Evolutionary conservation across 2,797 vertebrate genomes (phyloP).

Genomic region (Melanotaenia trifasciata): DNA sequence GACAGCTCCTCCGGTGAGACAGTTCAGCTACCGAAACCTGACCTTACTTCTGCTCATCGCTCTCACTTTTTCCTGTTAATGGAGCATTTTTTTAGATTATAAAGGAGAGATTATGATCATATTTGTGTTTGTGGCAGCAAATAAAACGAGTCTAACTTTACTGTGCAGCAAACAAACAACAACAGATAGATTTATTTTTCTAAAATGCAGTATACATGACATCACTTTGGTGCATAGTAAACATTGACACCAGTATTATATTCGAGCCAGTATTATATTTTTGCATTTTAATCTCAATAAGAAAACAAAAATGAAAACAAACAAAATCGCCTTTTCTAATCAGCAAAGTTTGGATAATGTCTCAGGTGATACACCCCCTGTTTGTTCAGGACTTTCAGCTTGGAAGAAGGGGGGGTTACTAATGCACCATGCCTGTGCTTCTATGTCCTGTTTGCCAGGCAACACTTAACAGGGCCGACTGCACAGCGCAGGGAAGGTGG

Average conservation of each 20-base stretch:
- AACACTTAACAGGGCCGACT: constrained; percentile 58
- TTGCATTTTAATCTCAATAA: too few species aligned
- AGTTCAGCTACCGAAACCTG: constrained; percentile 18
- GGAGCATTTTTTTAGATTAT: neutral
- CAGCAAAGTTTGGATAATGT: neutral
- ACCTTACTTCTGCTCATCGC: neutral
- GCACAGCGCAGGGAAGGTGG: constrained; percentile 25
- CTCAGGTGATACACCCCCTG: neutral
- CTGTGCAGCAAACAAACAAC: neutral
- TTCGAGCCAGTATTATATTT: too few species aligned
- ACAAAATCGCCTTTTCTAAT: neutral
- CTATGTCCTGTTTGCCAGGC: constrained; percentile 54
- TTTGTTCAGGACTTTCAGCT: neutral
- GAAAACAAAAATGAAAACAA: neutral
- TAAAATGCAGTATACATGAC: constrained; percentile 11
- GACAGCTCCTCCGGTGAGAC: constrained; percentile 68
- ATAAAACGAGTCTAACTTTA: neutral
- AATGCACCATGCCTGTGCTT: constrained; percentile 56
- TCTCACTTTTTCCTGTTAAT: neutral
- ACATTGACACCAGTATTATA: too few species aligned
- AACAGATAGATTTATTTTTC: neutral
- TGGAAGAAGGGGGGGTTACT: neutral
- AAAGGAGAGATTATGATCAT: neutral
- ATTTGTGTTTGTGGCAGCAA: neutral
- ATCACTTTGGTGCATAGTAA: constrained; percentile 10